Conservation (phyloP, 2,888 invertebrate species). For the Coleophora deauratella region DNA sequence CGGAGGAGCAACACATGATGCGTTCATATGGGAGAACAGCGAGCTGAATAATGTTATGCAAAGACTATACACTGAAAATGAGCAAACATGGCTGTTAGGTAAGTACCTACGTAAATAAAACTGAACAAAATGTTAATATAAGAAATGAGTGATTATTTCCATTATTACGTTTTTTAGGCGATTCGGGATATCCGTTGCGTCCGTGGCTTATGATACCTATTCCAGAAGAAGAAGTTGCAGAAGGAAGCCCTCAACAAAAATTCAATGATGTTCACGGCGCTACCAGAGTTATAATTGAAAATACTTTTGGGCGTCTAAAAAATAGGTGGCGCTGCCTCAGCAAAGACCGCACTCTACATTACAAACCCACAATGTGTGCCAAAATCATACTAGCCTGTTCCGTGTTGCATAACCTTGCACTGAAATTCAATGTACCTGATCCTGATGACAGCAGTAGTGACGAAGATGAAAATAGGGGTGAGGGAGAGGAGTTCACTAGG, state of each 20-base stretch:
- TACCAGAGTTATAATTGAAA: background rate
- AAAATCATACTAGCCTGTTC: background rate
- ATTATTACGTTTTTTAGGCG: background rate
- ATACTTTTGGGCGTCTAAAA: background rate
- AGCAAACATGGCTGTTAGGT: conserved; percentile 17
- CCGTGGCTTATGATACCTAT: conserved; percentile 1
- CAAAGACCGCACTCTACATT: background rate
- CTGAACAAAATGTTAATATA: background rate
- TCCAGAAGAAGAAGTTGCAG: background rate
- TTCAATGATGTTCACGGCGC: background rate
- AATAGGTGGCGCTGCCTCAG: background rate
- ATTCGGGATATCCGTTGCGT: conserved; percentile 1
- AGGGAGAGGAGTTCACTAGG: too few species aligned
- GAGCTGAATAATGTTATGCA: conserved; percentile 11
- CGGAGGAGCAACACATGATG: conserved; percentile 16
- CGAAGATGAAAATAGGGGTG: background rate
- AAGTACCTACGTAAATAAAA: background rate
- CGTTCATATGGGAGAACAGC: conserved; percentile 14
- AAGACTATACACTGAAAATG: conserved; percentile 12
- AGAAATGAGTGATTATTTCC: background rate
- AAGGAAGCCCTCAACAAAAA: background rate
- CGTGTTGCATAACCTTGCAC: conserved; percentile 1
- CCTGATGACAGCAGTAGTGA: background rate
- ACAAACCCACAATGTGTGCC: background rate
- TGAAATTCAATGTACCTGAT: background rate